A percentile compares a stretch with the other conserved stretches of the same genome.
These are phyloP conservation scores for Cyrtorhinus lividipennis DNA, from an alignment of 1,140 invertebrate species.

Conservation along the genomic window DNA sequence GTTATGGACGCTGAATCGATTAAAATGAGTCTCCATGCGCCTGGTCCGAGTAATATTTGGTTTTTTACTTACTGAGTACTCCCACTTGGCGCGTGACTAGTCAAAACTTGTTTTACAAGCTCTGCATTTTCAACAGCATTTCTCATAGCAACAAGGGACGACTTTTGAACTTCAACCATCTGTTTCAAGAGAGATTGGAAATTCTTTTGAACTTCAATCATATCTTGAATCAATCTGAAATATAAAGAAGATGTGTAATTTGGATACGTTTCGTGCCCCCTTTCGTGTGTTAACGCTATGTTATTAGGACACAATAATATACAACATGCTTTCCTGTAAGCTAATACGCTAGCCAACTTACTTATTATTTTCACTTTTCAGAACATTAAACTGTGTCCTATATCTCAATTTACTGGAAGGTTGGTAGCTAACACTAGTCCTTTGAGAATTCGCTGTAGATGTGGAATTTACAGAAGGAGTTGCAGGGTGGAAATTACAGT, in stretches of 20 bases:
- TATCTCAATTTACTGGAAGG: constrained; percentile 35
- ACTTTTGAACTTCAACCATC: constrained; percentile 52
- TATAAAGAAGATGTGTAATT: constrained; percentile 10
- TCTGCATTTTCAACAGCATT: constrained; percentile 1
- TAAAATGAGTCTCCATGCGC: no score
- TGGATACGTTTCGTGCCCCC: not conserved
- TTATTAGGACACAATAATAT: no score
- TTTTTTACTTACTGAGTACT: no score
- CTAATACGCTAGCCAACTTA: no score
- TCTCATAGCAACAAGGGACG: constrained; percentile 22
- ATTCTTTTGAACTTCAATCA: constrained; percentile 41
- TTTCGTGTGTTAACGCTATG: no score
- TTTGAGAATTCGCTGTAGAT: constrained; percentile 50
- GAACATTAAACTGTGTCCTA: constrained; percentile 35
- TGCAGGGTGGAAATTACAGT: constrained; percentile 44
- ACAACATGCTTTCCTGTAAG: no score
- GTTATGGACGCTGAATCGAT: no score
- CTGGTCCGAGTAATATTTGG: no score
- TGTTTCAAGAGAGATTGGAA: constrained; percentile 55
- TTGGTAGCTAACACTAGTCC: constrained; percentile 30
- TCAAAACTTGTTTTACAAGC: not conserved
- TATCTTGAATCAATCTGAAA: constrained; percentile 35
- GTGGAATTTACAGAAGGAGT: not conserved
- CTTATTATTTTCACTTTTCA: constrained; percentile 39
- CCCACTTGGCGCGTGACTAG: not conserved